Evolutionary conservation across 2,113 vertebrate genomes (phyloP).

Genomic region (Syngnathus typhle): DNA sequence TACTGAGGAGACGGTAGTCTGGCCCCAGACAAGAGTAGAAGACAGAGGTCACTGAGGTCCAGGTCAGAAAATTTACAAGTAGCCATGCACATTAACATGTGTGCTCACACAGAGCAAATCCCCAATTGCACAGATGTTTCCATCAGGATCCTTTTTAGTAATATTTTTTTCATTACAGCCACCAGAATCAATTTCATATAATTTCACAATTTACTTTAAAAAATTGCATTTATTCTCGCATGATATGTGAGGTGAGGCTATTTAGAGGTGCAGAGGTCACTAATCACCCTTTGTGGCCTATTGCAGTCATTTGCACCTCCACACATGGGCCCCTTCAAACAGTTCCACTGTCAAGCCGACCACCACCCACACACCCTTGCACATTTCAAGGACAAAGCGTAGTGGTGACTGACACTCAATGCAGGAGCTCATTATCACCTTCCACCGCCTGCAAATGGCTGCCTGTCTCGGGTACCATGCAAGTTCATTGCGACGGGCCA

Average conservation of each 20-base stretch:
- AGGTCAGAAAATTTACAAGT: slow-evolving; percentile 31
- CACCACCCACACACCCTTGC: slow-evolving; percentile 31
- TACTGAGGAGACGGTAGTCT: slow-evolving; percentile 40
- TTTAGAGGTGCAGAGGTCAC: slow-evolving; percentile 45
- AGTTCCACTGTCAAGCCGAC: slow-evolving; percentile 26
- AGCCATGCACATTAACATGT: slow-evolving; percentile 6
- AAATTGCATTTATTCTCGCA: slow-evolving; percentile 31
- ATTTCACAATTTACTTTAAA: slow-evolving; percentile 36
- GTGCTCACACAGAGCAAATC: background rate
- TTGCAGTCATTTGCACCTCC: slow-evolving; percentile 50
- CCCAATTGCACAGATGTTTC: slow-evolving; percentile 1
- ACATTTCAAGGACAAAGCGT: slow-evolving; percentile 44
- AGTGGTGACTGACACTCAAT: slow-evolving; percentile 48
- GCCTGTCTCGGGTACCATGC: slow-evolving; percentile 28
- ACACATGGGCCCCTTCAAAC: slow-evolving; percentile 38
- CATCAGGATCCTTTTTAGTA: slow-evolving; percentile 17
- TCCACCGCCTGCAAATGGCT: slow-evolving; percentile 57
- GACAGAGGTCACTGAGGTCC: slow-evolving; percentile 49
- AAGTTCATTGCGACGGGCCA: slow-evolving; percentile 21
- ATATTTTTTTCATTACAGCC: slow-evolving; percentile 5
- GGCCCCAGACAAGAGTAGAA: slow-evolving; percentile 41
- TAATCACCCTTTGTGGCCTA: slow-evolving; percentile 35
- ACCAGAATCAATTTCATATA: slow-evolving; percentile 23
- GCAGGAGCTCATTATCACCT: slow-evolving; percentile 63
- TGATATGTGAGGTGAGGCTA: slow-evolving; percentile 35